Evolutionary conservation across 2,888 invertebrate species (phyloP), one percentile per base, ranked within the genome.

Genomic region (Fissipunctia ypsillon): DNA sequence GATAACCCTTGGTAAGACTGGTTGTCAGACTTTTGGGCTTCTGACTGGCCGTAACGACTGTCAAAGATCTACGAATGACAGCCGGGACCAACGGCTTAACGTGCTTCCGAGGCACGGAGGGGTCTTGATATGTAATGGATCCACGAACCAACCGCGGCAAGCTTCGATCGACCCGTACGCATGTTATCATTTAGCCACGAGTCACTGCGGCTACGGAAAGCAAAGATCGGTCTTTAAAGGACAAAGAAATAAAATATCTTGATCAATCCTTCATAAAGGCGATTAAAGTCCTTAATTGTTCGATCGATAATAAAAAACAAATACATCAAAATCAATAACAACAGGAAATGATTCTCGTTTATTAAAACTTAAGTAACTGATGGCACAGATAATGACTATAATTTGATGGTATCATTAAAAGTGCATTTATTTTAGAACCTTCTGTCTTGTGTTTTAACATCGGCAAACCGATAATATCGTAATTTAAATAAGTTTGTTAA

Each of bases 401-500:
- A 64, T 38, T 14, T 74, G 56, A 76, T 78, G 52, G 28, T 73
- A 78, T 68, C 68, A 59, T 69, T 63, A 69, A 75, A 80, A 70
- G 31, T 69, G 54, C 76, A 68, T 80, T 79, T 74, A 57, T 16
- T 69, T 69, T 28, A 54, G 43, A 54, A 54, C n/a, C 52, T 22
- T 25, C 48, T 48, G 67, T 28, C 54, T 54, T 64, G 9, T 54
- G 10, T 59, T 78, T 77, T 66, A 38, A 65, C 25, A 22, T 65
- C 31, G 12, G 50, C 12, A 35, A 59, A 31, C 16, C 22, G 45
- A 41, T 75, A 22, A 31, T 22, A 48, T 54, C 52, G 28, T 25
- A 48, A 19, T 45, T 50, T 64, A 22, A 41, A 64, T 50, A 41
- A 25, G 19, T 41, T 60, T 61, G 1, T 6, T 19, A 41, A 25